Evolutionary conservation across 1,140 invertebrate genomes (phyloP).

Genomic region (Hycleus phaleratus): DNA sequence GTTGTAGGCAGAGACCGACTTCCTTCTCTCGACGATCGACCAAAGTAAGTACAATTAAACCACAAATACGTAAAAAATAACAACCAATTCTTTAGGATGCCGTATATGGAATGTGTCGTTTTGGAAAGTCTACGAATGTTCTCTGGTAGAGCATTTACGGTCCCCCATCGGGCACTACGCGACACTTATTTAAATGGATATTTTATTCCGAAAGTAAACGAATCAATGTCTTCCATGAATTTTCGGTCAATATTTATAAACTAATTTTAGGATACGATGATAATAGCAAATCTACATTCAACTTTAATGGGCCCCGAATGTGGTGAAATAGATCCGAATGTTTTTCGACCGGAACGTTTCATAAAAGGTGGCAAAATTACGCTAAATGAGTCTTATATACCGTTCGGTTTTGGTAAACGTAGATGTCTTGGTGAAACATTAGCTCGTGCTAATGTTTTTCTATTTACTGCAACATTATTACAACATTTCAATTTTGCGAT

Average conservation of each 20-base stretch:
- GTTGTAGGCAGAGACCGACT: constrained; percentile 60
- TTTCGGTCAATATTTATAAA: background rate
- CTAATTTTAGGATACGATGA: constrained; percentile 61
- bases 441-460: constrained; percentile 76
- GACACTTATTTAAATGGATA: constrained; percentile 64
- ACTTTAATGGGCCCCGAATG: constrained; percentile 61
- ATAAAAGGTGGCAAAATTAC: constrained; percentile 57
- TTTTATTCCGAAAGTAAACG: constrained; percentile 63
- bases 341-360: constrained; percentile 72
- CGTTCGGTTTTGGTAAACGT: constrained; percentile 74
- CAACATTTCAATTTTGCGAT: constrained; percentile 67
- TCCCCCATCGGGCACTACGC: constrained; percentile 66
- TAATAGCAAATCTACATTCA: constrained; percentile 73
- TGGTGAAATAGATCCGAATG: constrained; percentile 62
- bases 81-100: constrained; percentile 54
- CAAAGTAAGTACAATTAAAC: constrained; percentile 47
- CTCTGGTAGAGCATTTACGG: constrained; percentile 66
- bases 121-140: constrained; percentile 71
- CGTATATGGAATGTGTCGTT: constrained; percentile 70
- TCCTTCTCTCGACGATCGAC: constrained; percentile 61
- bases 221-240: background rate
- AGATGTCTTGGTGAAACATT: constrained; percentile 80
- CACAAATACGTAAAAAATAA: background rate
- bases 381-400: constrained; percentile 63
- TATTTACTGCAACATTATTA: constrained; percentile 69